These are phyloP conservation scores for Bungarus multicinctus DNA, from an alignment of 2,113 vertebrate genomes.

Conservation along the genomic window DNA sequence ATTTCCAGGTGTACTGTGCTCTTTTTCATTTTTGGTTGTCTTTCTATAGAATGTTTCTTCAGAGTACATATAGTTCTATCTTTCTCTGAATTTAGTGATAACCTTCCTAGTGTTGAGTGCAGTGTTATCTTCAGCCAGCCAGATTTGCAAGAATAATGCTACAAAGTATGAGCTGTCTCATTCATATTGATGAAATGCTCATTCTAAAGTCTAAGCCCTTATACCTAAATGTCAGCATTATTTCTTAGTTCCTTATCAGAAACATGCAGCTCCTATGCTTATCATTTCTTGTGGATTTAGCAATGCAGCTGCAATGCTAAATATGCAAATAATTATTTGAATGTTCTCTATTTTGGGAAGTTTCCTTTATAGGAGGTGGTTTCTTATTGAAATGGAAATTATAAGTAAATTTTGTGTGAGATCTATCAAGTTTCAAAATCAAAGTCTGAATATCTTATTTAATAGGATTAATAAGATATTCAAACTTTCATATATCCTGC, in stretches of 20 bases:
- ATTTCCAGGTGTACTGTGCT: not conserved
- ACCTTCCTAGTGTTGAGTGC: conserved; percentile 2
- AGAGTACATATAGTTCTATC: conserved; percentile 5
- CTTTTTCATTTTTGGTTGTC: not conserved
- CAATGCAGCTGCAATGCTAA: conserved; percentile 6
- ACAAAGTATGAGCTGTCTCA: not conserved
- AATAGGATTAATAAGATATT: not conserved
- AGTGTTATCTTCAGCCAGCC: conserved; percentile 18
- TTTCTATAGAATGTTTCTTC: conserved; percentile 18
- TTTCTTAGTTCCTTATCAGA: conserved; percentile 24
- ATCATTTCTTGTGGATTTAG: not conserved
- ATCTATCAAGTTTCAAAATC: not conserved
- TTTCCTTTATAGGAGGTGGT: not conserved
- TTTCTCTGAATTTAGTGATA: not conserved
- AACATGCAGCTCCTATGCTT: not conserved
- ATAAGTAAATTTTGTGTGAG: not conserved
- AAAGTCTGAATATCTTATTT: not conserved
- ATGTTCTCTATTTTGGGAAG: conserved; percentile 10
- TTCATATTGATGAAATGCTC: conserved; percentile 26
- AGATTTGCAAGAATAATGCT: conserved; percentile 5
- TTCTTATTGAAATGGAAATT: not conserved
- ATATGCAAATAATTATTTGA: not conserved
- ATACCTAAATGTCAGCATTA: not conserved
- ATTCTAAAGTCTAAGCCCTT: conserved; percentile 12
- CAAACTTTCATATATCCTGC: not conserved